Conservation (phyloP, 2,797 vertebrate species). For the Gallinago stenura region DNA sequence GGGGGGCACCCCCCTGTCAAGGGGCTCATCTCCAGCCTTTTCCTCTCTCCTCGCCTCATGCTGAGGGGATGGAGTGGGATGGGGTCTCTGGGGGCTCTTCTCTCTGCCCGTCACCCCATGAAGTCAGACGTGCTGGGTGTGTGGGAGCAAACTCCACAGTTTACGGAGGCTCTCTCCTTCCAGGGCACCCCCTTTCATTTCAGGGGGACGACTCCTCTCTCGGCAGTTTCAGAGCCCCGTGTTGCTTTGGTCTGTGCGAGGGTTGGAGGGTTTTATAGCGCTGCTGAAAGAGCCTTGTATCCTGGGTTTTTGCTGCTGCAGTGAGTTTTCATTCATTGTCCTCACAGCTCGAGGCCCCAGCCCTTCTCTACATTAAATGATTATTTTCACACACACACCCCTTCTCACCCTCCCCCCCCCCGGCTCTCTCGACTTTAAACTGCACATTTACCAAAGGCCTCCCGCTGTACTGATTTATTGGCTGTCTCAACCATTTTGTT, state of each 20-base stretch:
- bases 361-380: not conserved
- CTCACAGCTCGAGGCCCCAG: conserved; percentile 9
- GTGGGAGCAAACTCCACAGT: not conserved
- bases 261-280: not conserved
- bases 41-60: too few relatives aligned
- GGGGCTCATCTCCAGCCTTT: not conserved
- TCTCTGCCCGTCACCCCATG: fast-evolving
- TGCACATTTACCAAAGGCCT: not conserved
- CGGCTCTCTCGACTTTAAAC: not conserved
- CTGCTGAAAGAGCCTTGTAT: not conserved
- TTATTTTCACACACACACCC: not conserved
- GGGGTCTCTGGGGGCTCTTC: not conserved
- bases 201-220: fast-evolving
- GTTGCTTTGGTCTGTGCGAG: not conserved
- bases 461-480: not conserved
- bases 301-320: not conserved
- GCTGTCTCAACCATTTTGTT: not conserved
- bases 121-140: fast-evolving
- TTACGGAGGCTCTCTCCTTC: fast-evolving
- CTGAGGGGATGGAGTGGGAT: not conserved
- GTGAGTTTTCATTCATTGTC: conserved; percentile 52
- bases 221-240: fast-evolving
- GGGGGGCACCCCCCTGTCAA: not conserved
- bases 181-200: fast-evolving
- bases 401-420: too few relatives aligned